Base-by-base conservation (phyloP, 2,797 vertebrate species). In the Peromyscus nudipes region DNA sequence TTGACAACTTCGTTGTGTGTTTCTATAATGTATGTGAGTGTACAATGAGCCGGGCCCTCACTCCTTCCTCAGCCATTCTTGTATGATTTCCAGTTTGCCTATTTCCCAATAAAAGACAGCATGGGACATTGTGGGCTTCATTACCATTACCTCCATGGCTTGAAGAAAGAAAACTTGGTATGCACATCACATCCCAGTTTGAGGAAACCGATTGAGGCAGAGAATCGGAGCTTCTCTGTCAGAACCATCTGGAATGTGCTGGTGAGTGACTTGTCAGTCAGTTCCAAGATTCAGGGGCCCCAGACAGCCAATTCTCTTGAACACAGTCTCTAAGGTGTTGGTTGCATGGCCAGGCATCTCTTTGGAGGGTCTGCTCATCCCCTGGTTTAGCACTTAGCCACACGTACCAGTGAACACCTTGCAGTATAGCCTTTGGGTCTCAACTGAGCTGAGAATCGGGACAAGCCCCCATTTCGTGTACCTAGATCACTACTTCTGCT, bases 1-100 rank as follows among this genome's bases (percentile, higher is more conserved):
- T 97, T 97, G 90, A 95, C 98, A 98, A 96, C 40, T 91, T 97
- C 85, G 81, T 98, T 98, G 97, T 97, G 57, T 94, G 89, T 92
- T 97, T 88, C 89, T 97, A 95, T 95, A 93, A 98, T 98, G 93
- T 52, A n/a, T 7, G 11, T 71, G 91, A 95, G 93, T 73, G 83
- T 96, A 60, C 88, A 73, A 40, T 62, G 89, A 96, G 88, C 97
- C 96, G 97, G 95, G 97, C 94, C 97, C 94, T 98, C 95, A 75
- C 96, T 98, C 95, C 97, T 85, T 89, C 97, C 79, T 95, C 92
- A 82, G 49, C 87, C 93, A 82, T 98, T 98, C 94, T 82, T 40
- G 14, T 0, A 0, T 89, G 92, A 55, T 95, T 95, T 97, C 95
- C 95, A 97, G 93, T 96, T 91, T 92, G 84, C 96, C 97, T 95